Base-by-base conservation (phyloP, 2,113 vertebrate species). In the Pomatorhinus ruficollis region DNA sequence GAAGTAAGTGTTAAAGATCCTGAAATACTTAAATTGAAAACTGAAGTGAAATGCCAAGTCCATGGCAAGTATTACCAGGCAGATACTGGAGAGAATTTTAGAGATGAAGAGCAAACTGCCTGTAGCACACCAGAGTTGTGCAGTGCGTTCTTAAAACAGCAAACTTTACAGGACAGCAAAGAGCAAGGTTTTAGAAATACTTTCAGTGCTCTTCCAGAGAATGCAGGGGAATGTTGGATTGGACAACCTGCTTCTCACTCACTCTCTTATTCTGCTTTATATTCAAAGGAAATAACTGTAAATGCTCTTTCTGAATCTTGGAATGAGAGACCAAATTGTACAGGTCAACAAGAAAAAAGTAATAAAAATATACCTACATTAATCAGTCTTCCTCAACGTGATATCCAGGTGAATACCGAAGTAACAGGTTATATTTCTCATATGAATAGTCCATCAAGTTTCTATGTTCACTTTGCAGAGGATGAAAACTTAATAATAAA, bases 381-480 rank as follows among this genome's bases (percentile, higher is more conserved):
- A 53, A 84, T 44, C 21, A 93, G 91, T 90, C 97, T 99, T 89
- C 97, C 98, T 61, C 78, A 97, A 27, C 88, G 40, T 57, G 87
- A 93, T 56, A 89, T 99, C 52, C 89, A 39, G 40, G 50, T 96
- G 61, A 98, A 98, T 75, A 94, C 94, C 8, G 95, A 90, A 92
- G 83, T 95, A 39, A 70, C 79, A 37, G 98, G 95, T 15, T 99
- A 98, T 69, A 65, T 98, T 93, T 98, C 98, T 69, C 97, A 98
- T 61, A 23, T 96, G 9, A 95, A 94, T 60, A 98, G 97, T 16
- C 84, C 85, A 25, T 93, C 93, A 42, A 97, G 89, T 95, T 99
- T 99, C 89, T 98, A 98, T 94, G 91, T 99, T 90, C 98, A 99
- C 30, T 95, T 98, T 96, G 97, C 95, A 44, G 97, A 98, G 20